These are phyloP conservation scores for Mnemiopsis leidyi DNA, from an alignment of 37 sponge, comb jelly and placozoan species.

Conservation along the genomic window DNA sequence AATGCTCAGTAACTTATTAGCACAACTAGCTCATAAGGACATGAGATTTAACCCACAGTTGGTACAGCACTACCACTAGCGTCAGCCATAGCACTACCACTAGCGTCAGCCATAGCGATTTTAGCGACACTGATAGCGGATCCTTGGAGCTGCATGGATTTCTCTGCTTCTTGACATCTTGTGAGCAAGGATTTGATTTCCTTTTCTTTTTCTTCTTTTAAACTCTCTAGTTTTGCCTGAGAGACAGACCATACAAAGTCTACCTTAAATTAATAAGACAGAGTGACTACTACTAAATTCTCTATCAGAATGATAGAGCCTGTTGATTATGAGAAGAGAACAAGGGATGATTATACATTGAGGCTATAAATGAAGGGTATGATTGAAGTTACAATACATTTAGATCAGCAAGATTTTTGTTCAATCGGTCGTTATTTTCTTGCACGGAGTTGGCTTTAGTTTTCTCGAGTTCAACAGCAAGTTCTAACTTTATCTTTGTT, in stretches of 20 bases:
- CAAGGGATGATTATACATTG: no score
- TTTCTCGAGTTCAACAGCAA: conserved; percentile 11
- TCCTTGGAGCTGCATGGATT: background rate
- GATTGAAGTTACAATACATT: background rate
- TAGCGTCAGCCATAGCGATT: background rate
- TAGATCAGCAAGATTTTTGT: background rate
- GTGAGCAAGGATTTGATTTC: background rate
- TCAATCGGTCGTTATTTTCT: background rate
- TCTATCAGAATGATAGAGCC: no score
- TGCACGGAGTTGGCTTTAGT: background rate
- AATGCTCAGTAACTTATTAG: no score
- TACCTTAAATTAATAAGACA: no score
- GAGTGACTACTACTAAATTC: no score
- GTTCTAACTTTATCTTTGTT: conserved; percentile 11
- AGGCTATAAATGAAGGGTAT: no score
- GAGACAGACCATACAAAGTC: no score
- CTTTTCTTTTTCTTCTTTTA: conserved; percentile 6
- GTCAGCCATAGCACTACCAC: background rate
- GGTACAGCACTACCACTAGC: background rate
- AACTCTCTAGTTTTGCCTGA: background rate
- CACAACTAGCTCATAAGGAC: no score
- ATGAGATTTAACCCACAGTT: background rate
- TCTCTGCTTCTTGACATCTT: conserved; percentile 24
- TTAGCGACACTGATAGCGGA: background rate
- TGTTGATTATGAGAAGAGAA: no score